Base-by-base conservation (phyloP, 2,888 invertebrate species). In the Drosophila mimetica region DNA sequence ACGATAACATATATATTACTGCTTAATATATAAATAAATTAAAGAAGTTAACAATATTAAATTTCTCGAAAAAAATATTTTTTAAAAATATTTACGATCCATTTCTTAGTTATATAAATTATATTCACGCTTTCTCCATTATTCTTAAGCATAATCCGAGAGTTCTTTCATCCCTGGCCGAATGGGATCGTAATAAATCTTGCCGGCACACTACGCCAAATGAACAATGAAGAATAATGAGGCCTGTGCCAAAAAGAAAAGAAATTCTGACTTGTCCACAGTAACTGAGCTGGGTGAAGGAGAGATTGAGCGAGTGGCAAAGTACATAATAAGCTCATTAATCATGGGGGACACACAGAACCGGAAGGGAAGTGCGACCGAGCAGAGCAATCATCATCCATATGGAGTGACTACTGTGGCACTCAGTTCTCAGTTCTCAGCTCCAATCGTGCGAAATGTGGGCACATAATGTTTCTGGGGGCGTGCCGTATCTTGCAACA, bases 271-370 rank as follows among this genome's bases (percentile, higher is more conserved):
- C 53, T 61, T 73, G 50, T 51, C 42, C 20, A 48, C 44, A 30
- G n/a, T n/a, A 64, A 46, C 18, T 34, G 20, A 34, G 37, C 30
- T 32, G 34, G 39, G 59, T 36, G 34, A 34, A 11, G 6, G 53
- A 54, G 30, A 42, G 37, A 30, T 63, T 37, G 42, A 32, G 46
- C 59, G 41, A 65, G 63, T 50, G 64, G 48, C 36, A 61, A 58
- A 79, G 84, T 84, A 61, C 51, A 77, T 84, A 74, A 79, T 75
- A 77, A 74, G 75, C 74, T 79, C 79, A 78, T 87, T 85, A 86
- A 87, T 88, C 87, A 86, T 75, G 50, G 74, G 64, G 39, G 28
- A 66, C 34, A 55, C 34, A 55, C 39, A 63, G 36, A 57, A 37
- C 54, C 64, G 48, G 39, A 61, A 37, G 52, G 51, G 22, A 28